phyloP scores from a whole-genome alignment of 2,888 invertebrate species.

The Chouioia cunea region DNA sequence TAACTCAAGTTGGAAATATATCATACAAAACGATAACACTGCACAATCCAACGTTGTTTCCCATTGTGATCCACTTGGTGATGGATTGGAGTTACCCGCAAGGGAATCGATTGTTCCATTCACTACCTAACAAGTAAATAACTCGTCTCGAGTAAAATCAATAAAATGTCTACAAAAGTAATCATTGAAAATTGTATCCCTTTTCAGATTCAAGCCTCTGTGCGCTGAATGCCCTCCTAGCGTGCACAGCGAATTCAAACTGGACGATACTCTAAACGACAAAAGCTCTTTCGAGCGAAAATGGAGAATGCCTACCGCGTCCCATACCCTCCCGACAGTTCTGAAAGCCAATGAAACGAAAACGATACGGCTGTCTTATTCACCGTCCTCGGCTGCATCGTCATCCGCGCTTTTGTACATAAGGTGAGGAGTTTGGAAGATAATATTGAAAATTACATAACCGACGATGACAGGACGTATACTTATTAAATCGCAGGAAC shows the following conservation, averaged over 20 bases:
- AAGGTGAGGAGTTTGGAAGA: slow-evolving; percentile 51
- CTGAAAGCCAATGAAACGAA: slow-evolving; percentile 61
- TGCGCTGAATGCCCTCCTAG: slow-evolving; percentile 59
- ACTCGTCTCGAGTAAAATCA: slow-evolving; percentile 1
- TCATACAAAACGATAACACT: slow-evolving; percentile 76
- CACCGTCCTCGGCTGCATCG: slow-evolving; percentile 57
- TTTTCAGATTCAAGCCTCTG: slow-evolving; percentile 60
- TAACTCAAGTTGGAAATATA: slow-evolving; percentile 81
- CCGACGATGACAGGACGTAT: background rate
- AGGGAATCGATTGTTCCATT: slow-evolving; percentile 71
- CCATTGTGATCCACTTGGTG: slow-evolving; percentile 81
- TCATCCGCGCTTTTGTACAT: slow-evolving; percentile 65
- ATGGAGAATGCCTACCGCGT: slow-evolving; percentile 57
- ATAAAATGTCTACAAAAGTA: background rate
- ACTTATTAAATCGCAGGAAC: slow-evolving; percentile 74
- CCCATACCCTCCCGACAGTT: slow-evolving; percentile 60
- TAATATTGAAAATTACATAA: slow-evolving; percentile 11
- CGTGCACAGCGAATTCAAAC: slow-evolving; percentile 62
- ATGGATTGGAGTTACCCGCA: slow-evolving; percentile 79
- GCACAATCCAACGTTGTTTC: slow-evolving; percentile 80
- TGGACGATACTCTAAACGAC: slow-evolving; percentile 51
- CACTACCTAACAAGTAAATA: slow-evolving; percentile 67
- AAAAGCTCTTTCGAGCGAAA: slow-evolving; percentile 58
- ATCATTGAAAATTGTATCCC: slow-evolving; percentile 2
- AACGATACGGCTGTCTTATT: slow-evolving; percentile 59